Base-by-base conservation (phyloP, 30 jellyfish, hydroid and myxozoan genomes). In the Turritopsis dohrnii region DNA sequence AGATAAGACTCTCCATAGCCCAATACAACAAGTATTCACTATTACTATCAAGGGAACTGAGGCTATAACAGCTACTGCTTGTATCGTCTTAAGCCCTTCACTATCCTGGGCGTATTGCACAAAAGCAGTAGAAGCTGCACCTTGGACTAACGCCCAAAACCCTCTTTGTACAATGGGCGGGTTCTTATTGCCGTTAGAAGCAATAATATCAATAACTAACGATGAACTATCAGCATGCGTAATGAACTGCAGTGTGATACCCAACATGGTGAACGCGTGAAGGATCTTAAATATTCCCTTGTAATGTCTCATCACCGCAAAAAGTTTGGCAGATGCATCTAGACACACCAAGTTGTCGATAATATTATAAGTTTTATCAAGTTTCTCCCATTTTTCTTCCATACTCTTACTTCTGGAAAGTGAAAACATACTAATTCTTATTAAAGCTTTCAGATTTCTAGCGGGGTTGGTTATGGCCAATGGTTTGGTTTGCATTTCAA, bases 191-290 rank as follows among this genome's bases (percentile, higher is more conserved):
- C 77, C 77, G 8, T 69, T 69, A 17, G 77, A 69, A 0, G 77
- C 28, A 27, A 69, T 69, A 8, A 69, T 69, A 69, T 69, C 77
- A 1, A 69, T 21, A 1, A 69, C 77, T 0, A 69, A 27, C 31
- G 77, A 69, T n/a, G 77, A 23, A 27, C 77, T 69, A 21, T 69
- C 77, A 19, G 77, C 77, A 27, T 69, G 77, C 0, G 77, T 69
- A 8, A 27, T 27, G 30, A n/a, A 69, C 30, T 69, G 77, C 19
- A 69, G 30, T 69, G 19, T 1, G 31, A 69, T 69, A 0, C 31
- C 28, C 22, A 69, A 27, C 77, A 69, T 69, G 77, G 16, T n/a
- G 30, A 69, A 7, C 28, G 30, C 0, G 30, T 69, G 19, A 0
- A 69, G 22, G 30, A 69, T 23, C 16, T 0, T 69, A 0, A 27